Evolutionary conservation across 1,140 invertebrate species (phyloP).

Genomic region (Chlorops oryzae): DNA sequence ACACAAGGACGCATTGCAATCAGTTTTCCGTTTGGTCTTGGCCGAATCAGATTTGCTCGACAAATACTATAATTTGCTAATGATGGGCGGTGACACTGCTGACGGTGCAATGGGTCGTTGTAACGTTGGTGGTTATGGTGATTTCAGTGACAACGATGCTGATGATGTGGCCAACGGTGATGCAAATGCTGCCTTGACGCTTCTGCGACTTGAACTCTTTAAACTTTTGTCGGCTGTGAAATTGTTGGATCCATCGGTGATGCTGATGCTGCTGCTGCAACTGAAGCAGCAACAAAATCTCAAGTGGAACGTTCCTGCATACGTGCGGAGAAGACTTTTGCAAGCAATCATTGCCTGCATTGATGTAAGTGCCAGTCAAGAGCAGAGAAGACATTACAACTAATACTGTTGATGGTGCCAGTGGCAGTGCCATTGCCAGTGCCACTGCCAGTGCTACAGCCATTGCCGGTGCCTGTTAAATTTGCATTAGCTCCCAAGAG

Average conservation of each 20-base stretch:
- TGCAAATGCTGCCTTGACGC: conserved; percentile 19
- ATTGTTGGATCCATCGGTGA: conserved; percentile 31
- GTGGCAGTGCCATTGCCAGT: too few relatives aligned
- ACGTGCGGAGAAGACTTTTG: conserved; percentile 15
- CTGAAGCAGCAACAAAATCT: conserved; percentile 10
- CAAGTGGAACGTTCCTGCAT: conserved; percentile 15
- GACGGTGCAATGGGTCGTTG: too few relatives aligned
- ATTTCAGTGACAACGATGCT: too few relatives aligned
- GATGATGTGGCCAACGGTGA: too few relatives aligned
- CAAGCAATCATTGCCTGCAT: conserved; percentile 14
- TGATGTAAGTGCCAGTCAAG: background rate
- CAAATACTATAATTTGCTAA: conserved; percentile 41
- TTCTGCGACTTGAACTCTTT: conserved; percentile 29
- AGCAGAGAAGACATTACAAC: background rate
- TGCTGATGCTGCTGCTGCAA: conserved; percentile 23
- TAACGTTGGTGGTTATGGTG: conserved; percentile 14
- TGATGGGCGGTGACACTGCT: conserved; percentile 17
- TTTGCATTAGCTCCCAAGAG: too few relatives aligned
- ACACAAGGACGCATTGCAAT: conserved; percentile 41
- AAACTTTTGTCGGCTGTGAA: conserved; percentile 31
- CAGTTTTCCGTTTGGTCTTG: conserved; percentile 40
- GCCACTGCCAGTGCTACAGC: too few relatives aligned
- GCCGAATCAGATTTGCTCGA: conserved; percentile 42
- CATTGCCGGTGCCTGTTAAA: too few relatives aligned
- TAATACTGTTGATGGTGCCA: too few relatives aligned